Percentiles rank a stretch among this genome's conserved stretches.
Evolutionary conservation across 2,888 invertebrate genomes (phyloP).

Genomic region (Parnassius orleans): DNA sequence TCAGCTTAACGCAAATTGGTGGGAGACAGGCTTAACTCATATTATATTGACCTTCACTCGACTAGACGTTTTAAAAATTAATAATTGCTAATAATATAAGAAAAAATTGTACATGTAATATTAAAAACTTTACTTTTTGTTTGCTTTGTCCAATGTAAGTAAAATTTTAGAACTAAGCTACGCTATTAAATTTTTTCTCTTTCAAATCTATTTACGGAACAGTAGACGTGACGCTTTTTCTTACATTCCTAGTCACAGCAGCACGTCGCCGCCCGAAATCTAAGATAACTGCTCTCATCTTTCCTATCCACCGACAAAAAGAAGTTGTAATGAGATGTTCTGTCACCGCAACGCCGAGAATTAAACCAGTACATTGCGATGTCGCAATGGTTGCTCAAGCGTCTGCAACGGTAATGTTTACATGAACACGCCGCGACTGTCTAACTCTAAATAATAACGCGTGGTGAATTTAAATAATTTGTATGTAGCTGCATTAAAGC

Average conservation of each 20-base stretch:
- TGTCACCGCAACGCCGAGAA: constrained; percentile 51
- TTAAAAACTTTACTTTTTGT: not conserved
- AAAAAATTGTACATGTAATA: too few relatives aligned
- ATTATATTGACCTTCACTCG: not conserved
- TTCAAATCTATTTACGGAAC: constrained; percentile 35
- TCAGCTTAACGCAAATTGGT: too few relatives aligned
- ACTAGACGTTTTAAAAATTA: too few relatives aligned
- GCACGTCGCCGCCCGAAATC: constrained; percentile 31
- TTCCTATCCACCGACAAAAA: constrained; percentile 34
- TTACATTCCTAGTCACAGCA: constrained; percentile 15
- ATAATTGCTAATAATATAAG: too few relatives aligned
- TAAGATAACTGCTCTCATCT: constrained; percentile 46
- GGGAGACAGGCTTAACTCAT: too few relatives aligned
- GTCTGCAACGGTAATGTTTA: constrained; percentile 24
- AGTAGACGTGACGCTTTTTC: constrained; percentile 37
- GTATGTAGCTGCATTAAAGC: constrained; percentile 8
- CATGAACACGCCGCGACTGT: constrained; percentile 11
- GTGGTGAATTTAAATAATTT: constrained; percentile 24
- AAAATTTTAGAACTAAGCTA: constrained; percentile 25
- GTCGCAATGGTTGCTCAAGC: constrained; percentile 37
- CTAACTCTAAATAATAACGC: constrained; percentile 14
- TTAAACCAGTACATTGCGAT: constrained; percentile 42
- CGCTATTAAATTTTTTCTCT: constrained; percentile 25
- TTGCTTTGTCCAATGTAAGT: constrained; percentile 16
- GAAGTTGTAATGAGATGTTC: constrained; percentile 44